These are phyloP conservation scores for Dendrolimus pini DNA, from an alignment of 2,888 invertebrate genomes.

Conservation along the genomic window DNA sequence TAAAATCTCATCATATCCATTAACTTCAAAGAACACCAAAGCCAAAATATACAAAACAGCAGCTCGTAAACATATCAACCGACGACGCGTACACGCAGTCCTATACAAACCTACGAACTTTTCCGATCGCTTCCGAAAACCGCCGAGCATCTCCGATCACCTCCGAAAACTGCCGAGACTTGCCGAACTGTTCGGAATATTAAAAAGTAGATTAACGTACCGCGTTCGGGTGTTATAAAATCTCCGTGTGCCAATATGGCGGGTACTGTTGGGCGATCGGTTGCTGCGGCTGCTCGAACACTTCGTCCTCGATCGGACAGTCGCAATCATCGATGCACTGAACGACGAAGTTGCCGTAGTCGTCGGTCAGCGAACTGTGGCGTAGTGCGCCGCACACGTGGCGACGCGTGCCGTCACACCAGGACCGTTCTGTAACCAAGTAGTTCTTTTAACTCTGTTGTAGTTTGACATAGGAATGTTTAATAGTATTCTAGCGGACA, in stretches of 20 bases:
- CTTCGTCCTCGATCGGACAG: conserved; percentile 37
- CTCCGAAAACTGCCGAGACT: neutral
- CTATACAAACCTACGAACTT: neutral
- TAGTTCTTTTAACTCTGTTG: too few relatives aligned
- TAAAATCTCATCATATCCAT: too few relatives aligned
- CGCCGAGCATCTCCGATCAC: neutral
- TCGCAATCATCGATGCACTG: conserved; percentile 60
- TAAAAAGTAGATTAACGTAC: conserved; percentile 1
- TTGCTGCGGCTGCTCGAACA: conserved; percentile 6
- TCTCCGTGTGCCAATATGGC: conserved; percentile 35
- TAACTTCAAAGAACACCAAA: too few relatives aligned
- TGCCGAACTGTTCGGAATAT: neutral
- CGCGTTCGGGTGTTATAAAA: conserved; percentile 30
- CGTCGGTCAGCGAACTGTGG: conserved; percentile 68
- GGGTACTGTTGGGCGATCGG: conserved; percentile 23
- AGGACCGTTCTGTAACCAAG: conserved; percentile 38
- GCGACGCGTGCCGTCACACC: conserved; percentile 52
- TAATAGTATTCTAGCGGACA: too few relatives aligned
- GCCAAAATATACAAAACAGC: too few relatives aligned
- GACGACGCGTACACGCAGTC: too few relatives aligned
- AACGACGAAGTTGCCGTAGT: conserved; percentile 72
- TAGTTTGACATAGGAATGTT: too few relatives aligned
- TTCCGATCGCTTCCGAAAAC: neutral
- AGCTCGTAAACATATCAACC: too few relatives aligned
- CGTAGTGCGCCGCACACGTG: conserved; percentile 60